Conservation (phyloP, 2,797 vertebrate species). For the Gorsachius magnificus region DNA sequence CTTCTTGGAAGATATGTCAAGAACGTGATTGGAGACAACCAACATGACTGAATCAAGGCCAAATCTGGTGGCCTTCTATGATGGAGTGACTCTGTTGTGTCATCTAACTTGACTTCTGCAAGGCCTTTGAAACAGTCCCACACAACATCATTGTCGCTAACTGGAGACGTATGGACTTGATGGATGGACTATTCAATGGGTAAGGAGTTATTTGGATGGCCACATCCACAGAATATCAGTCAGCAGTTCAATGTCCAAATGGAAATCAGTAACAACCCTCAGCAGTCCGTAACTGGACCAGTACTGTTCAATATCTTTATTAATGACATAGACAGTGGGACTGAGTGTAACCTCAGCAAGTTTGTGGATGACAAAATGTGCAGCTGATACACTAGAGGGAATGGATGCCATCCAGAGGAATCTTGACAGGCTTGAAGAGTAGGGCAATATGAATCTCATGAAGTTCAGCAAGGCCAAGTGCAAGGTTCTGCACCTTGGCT, state of each 20-base stretch:
- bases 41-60: not conserved
- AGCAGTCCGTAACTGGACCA: fast-evolving
- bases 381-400: not conserved
- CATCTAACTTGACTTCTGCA: not conserved
- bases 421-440: not conserved
- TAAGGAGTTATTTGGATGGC: not conserved
- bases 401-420: not conserved
- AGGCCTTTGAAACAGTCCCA: not conserved
- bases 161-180: not conserved
- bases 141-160: not conserved
- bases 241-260: not conserved
- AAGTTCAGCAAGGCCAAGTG: not conserved
- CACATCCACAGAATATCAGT: not conserved
- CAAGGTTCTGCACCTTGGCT: not conserved
- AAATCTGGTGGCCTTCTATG: not conserved
- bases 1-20: not conserved
- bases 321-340: not conserved
- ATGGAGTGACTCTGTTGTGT: not conserved
- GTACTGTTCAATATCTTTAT: not conserved
- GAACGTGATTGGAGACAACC: not conserved
- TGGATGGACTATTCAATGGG: not conserved
- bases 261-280: not conserved
- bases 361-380: not conserved
- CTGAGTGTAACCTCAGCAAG: not conserved
- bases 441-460: not conserved